These are phyloP conservation scores for Aphrocallistes beatrix DNA, from an alignment of 37 sponge, comb jelly and placozoan species.

Conservation along the genomic window DNA sequence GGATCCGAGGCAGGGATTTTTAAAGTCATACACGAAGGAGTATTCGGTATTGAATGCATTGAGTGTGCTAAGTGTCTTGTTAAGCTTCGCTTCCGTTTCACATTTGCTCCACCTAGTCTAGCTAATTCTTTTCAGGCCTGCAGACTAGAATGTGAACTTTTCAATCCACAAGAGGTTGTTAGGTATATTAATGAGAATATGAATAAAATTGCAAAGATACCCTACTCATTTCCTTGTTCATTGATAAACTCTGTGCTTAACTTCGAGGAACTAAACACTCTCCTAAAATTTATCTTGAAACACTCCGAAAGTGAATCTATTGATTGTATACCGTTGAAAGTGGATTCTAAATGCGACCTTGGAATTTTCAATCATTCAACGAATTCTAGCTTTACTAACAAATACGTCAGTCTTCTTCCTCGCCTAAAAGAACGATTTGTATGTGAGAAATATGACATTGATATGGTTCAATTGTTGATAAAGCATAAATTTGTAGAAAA, in stretches of 20 bases:
- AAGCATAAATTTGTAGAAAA: not conserved
- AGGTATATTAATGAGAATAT: not conserved
- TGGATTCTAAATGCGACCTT: not conserved
- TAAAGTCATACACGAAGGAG: not conserved
- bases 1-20: not conserved
- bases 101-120: not conserved
- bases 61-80: not conserved
- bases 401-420: not conserved
- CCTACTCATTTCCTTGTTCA: not conserved
- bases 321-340: not conserved
- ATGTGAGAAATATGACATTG: not conserved
- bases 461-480: not conserved
- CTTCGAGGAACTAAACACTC: not conserved
- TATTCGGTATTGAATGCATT: not conserved
- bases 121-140: not conserved
- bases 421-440: not conserved
- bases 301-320: not conserved
- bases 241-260: not conserved
- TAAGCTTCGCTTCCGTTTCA: not conserved
- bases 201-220: not conserved
- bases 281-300: not conserved
- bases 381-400: not conserved
- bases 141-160: not conserved
- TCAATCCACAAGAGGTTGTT: not conserved
- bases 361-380: not conserved